Base-by-base conservation (phyloP, 2,797 vertebrate species). In the Parambassis ranga region DNA sequence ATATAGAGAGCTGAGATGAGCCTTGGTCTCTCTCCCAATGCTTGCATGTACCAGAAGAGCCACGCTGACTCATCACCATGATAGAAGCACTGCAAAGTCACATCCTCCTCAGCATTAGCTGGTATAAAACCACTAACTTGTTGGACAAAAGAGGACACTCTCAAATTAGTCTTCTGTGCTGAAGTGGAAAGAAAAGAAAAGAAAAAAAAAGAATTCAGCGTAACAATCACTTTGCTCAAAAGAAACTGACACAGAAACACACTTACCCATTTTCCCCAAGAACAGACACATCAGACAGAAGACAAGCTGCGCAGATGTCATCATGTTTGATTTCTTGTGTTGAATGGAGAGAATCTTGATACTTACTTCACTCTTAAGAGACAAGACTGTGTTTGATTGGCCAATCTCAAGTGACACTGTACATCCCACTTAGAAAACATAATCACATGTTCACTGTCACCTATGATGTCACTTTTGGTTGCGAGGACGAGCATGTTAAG, bases 11-110 rank as follows among this genome's bases (percentile, higher is more conserved):
- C 36, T 3, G 69, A 60, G 2, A 88, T 24, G 0, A 75, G 44
- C 5, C 33, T 32, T 3, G 55, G 75, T 26, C 63, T 59, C 15
- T 48, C 36, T 0, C 76, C 81, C 13, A 53, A 32, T 11, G 0
- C n/a, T 18, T 83, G 82, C 19, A 72, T 79, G 5, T 68, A 75
- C 83, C 83, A 88, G 35, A 47, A 50, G 41, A 57, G 8, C 9
- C 2, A 33, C 1, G 2, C 5, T 14, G 26, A 13, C 10, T 24
- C 7, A 0, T 58, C 18, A 7, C 0, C 31, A 2, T 23, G 6
- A 51, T 33, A 27, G 32, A 46, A 65, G 32, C 85, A 87, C 5
- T 3, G 20, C 44, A 87, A 42, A 27, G 7, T 75, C 26, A 79
- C 15, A 0, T 0, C 0, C 0, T 66, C 31, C 4, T 83, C 81